Evolutionary conservation across 2,888 invertebrate genomes (phyloP).

Genomic region (Rhingia campestris): DNA sequence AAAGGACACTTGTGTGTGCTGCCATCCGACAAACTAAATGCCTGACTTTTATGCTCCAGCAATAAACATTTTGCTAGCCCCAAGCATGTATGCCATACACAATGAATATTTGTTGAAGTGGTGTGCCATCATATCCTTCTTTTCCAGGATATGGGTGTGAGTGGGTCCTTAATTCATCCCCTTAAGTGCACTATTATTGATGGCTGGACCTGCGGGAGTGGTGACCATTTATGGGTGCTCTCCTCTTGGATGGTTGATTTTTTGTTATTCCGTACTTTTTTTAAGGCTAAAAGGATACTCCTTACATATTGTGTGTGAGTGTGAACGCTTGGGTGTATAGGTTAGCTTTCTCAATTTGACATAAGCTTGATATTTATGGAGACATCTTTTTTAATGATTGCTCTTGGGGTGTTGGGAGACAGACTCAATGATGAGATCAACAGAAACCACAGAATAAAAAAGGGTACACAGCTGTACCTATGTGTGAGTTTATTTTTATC

Average conservation of each 20-base stretch:
- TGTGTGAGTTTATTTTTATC: not conserved
- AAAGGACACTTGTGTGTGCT: slow-evolving; percentile 65
- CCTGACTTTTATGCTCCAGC: slow-evolving; percentile 68
- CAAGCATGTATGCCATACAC: slow-evolving; percentile 73
- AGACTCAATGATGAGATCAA: slow-evolving; percentile 57
- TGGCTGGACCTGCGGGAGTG: slow-evolving; percentile 32
- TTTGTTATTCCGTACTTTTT: slow-evolving; percentile 7
- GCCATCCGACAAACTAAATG: slow-evolving; percentile 59
- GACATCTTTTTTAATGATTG: slow-evolving; percentile 51
- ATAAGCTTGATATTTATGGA: slow-evolving; percentile 67
- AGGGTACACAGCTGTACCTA: not conserved
- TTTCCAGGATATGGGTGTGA: slow-evolving; percentile 33
- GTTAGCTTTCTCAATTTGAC: slow-evolving; percentile 37
- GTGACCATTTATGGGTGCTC: slow-evolving; percentile 54
- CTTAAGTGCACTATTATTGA: slow-evolving; percentile 74
- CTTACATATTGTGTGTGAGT: slow-evolving; percentile 23
- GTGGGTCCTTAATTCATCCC: slow-evolving; percentile 67
- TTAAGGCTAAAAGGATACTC: slow-evolving; percentile 35
- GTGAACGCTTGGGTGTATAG: slow-evolving; percentile 1
- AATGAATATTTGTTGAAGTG: slow-evolving; percentile 72
- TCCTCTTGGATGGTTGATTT: slow-evolving; percentile 17
- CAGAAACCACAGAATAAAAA: slow-evolving; percentile 26
- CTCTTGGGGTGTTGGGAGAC: slow-evolving; percentile 31
- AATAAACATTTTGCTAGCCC: slow-evolving; percentile 71
- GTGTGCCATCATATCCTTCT: slow-evolving; percentile 61